Conservation (phyloP, 2,113 vertebrate genomes). For the Silurus meridionalis region DNA sequence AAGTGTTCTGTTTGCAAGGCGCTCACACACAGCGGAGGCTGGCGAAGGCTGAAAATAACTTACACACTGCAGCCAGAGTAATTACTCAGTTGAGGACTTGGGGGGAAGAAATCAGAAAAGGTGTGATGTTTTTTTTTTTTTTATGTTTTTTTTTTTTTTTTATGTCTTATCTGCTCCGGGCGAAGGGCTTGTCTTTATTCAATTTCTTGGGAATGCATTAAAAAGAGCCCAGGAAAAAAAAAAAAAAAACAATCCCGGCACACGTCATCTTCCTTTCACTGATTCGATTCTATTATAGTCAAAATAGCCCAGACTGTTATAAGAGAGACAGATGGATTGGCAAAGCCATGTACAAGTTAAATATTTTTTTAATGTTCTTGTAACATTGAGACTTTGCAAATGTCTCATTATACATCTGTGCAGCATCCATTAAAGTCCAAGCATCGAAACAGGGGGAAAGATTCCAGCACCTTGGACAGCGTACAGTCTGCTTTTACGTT, state of each 20-base stretch:
- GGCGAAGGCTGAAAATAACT: constrained; percentile 47
- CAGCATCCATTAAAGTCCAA: background rate
- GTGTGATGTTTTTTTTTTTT: background rate
- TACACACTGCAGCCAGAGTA: constrained; percentile 13
- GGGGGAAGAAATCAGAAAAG: background rate
- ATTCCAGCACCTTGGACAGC: background rate
- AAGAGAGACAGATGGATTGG: background rate
- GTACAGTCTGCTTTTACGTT: background rate
- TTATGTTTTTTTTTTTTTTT: background rate
- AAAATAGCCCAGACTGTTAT: background rate
- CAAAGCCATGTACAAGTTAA: background rate
- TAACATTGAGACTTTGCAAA: background rate
- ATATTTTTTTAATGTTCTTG: background rate
- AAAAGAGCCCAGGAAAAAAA: background rate
- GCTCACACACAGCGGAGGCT: constrained; percentile 24
- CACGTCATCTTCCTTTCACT: background rate
- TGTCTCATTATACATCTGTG: constrained; percentile 21
- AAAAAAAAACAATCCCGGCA: background rate
- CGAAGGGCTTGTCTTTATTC: background rate
- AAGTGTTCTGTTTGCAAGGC: constrained; percentile 51
- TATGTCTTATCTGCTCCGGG: background rate
- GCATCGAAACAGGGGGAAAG: background rate
- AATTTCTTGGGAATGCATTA: background rate
- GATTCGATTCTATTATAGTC: background rate
- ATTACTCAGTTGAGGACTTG: constrained; percentile 8